phyloP scores from a whole-genome alignment of 2,888 invertebrate genomes.

The Rhabditoides inermis region DNA sequence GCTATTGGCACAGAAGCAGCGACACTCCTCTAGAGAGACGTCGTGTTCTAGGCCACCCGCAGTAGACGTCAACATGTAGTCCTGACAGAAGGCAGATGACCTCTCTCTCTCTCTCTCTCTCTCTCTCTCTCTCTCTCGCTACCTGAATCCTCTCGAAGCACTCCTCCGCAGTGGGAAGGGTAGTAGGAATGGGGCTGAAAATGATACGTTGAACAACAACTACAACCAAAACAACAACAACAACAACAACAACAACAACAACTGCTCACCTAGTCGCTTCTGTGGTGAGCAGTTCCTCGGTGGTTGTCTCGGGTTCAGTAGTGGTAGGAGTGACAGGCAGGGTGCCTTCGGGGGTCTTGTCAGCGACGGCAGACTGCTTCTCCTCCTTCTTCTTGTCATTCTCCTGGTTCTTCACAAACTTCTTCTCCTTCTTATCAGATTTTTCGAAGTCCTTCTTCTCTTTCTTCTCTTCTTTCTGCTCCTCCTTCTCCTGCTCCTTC shows the following conservation, averaged over 20 bases:
- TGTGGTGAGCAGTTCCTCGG: slow-evolving; percentile 8
- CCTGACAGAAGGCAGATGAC: too few species aligned
- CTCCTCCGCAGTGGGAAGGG: too few species aligned
- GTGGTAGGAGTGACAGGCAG: too few species aligned
- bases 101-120: slow-evolving; percentile 3
- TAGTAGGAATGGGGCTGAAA: too few species aligned
- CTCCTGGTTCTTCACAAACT: too few species aligned
- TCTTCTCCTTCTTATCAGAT: neutral
- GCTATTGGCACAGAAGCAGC: slow-evolving; percentile 50
- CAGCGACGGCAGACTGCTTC: too few species aligned
- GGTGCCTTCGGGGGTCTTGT: too few species aligned
- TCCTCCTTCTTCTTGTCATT: too few species aligned
- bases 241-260: too few species aligned
- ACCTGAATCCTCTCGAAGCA: slow-evolving; percentile 37
- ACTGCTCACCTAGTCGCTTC: too few species aligned
- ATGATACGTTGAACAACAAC: too few species aligned
- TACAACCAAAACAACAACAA: too few species aligned
- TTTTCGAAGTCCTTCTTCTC: neutral
- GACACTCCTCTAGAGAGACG: slow-evolving; percentile 45
- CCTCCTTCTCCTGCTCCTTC: neutral
- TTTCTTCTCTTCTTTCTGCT: neutral
- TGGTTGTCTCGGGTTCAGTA: slow-evolving; percentile 1
- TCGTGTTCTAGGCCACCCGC: slow-evolving; percentile 49
- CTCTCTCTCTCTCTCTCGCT: slow-evolving; percentile 3
- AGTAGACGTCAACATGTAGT: slow-evolving; percentile 36